A percentile compares a stretch with the other conserved stretches of the same genome.
These are phyloP conservation scores for Danaus plexippus DNA, from an alignment of 1,140 invertebrate species.

Conservation along the genomic window DNA sequence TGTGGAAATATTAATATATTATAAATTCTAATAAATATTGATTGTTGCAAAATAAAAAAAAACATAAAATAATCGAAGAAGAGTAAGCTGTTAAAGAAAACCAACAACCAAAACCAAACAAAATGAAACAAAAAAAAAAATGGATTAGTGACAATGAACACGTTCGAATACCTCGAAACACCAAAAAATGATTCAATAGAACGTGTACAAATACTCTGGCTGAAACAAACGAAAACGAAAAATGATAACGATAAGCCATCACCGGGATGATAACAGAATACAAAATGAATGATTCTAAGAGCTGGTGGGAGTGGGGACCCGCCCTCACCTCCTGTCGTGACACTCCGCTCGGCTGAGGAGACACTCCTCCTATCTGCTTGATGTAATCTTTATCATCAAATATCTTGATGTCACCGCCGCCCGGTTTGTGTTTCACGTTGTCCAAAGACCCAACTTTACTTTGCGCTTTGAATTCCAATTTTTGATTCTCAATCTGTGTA, in stretches of 20 bases:
- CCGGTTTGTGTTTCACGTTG: constrained; percentile 94
- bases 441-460: constrained; percentile 93
- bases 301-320: constrained; percentile 12
- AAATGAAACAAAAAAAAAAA: constrained; percentile 24
- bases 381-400: constrained; percentile 96
- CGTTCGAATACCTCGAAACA: constrained; percentile 27
- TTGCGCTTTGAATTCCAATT: constrained; percentile 87
- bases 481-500: constrained; percentile 88
- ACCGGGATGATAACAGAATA: constrained; percentile 29
- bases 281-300: too few relatives aligned
- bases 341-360: constrained; percentile 74
- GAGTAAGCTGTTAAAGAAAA: constrained; percentile 10
- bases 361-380: constrained; percentile 81
- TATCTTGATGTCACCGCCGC: constrained; percentile 94
- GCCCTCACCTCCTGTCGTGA: constrained; percentile 78
- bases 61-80: constrained; percentile 11
- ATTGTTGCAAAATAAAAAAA: constrained; percentile 6
- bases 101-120: constrained; percentile 19
- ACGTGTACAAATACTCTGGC: constrained; percentile 72
- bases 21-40: background rate
- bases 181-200: constrained; percentile 61
- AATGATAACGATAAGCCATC: constrained; percentile 36
- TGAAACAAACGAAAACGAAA: constrained; percentile 52
- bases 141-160: constrained; percentile 30
- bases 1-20: constrained; percentile 61